A percentile compares a stretch with the other conserved stretches of the same genome.
phyloP scores from a whole-genome alignment of 2,113 vertebrate genomes.

The Callithrix jacchus region DNA sequence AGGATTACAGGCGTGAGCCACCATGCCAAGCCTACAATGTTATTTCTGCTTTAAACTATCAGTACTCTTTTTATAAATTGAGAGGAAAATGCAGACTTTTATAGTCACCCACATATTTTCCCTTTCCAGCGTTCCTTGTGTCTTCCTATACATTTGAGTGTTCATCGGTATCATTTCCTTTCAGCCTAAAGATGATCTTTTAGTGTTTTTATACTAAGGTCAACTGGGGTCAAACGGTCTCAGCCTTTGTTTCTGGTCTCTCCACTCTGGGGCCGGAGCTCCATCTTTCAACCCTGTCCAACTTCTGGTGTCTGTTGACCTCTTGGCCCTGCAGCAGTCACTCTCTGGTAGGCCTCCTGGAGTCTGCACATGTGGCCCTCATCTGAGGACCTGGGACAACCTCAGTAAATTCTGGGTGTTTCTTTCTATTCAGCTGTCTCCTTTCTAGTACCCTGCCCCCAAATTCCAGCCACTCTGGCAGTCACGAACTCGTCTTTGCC shows the following conservation, averaged over 20 bases:
- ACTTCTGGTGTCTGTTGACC: neutral
- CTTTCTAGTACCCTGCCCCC: neutral
- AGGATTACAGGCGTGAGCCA: no score
- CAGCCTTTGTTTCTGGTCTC: neutral
- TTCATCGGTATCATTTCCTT: neutral
- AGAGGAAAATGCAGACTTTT: neutral
- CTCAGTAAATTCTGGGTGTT: neutral
- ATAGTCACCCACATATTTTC: neutral
- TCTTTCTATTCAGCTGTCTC: neutral
- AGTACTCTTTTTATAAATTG: neutral
- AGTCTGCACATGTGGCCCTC: neutral
- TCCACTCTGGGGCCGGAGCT: neutral
- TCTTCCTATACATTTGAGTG: neutral
- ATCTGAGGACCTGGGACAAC: neutral
- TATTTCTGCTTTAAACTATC: neutral
- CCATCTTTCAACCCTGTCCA: neutral
- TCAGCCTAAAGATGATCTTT: neutral
- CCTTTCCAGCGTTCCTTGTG: neutral
- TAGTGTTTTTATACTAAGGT: neutral
- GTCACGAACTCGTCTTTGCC: neutral
- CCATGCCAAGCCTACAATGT: neutral
- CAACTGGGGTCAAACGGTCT: neutral
- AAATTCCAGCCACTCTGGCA: neutral
- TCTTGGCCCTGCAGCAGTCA: neutral
- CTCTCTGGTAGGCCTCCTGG: neutral